Conservation (phyloP, 2,113 vertebrate genomes). For the Pollachius pollachius region DNA sequence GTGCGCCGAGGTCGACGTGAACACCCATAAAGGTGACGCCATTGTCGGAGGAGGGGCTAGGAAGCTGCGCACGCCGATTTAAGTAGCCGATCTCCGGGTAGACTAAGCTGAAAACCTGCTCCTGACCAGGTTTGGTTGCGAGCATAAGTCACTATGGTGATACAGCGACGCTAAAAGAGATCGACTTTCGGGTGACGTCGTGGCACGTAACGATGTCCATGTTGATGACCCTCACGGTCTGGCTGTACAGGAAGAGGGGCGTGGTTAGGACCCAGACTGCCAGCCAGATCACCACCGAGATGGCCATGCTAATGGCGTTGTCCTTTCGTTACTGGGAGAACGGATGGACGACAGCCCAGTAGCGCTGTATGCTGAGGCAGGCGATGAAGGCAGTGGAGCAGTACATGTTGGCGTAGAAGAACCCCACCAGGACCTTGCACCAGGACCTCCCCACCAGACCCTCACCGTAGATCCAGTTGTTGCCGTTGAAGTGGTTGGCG, state of each 20-base stretch:
- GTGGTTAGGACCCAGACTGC: slow-evolving; percentile 77
- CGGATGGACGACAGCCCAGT: slow-evolving; percentile 87
- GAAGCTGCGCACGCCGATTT: too few relatives aligned
- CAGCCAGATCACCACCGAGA: slow-evolving; percentile 82
- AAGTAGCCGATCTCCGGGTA: too few relatives aligned
- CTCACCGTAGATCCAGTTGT: slow-evolving; percentile 87
- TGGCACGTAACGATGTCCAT: slow-evolving; percentile 86
- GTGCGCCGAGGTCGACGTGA: too few relatives aligned
- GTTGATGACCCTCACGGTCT: slow-evolving; percentile 62
- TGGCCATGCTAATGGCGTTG: slow-evolving; percentile 63
- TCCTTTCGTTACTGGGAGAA: slow-evolving; percentile 71
- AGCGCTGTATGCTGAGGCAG: slow-evolving; percentile 91
- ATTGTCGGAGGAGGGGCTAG: too few relatives aligned
- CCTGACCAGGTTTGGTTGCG: too few relatives aligned
- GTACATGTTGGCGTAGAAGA: slow-evolving; percentile 98
- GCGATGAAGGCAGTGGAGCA: slow-evolving; percentile 90
- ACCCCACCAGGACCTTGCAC: slow-evolving; percentile 87
- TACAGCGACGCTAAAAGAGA: too few relatives aligned
- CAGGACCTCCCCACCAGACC: too few relatives aligned
- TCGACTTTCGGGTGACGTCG: slow-evolving; percentile 81
- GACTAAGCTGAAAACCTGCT: too few relatives aligned
- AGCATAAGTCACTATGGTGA: too few relatives aligned
- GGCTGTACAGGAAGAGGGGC: slow-evolving; percentile 84
- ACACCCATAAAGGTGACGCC: too few relatives aligned
- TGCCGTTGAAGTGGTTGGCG: slow-evolving; percentile 86